Base-by-base conservation (phyloP, 2,888 invertebrate genomes). In the Drosophila anceps region DNA sequence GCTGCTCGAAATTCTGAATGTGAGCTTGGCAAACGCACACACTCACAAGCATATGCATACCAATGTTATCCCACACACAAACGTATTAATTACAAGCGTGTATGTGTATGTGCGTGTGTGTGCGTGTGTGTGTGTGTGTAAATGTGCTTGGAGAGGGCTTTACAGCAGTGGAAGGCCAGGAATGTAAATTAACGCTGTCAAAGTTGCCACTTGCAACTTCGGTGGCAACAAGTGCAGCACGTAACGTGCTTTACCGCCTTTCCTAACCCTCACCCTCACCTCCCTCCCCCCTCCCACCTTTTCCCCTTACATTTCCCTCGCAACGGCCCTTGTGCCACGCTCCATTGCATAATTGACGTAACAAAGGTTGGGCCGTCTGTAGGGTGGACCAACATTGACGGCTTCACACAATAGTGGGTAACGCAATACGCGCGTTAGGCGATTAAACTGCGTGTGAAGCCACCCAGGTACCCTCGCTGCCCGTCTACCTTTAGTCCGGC, bases 171-270 rank as follows among this genome's bases (percentile, higher is more conserved):
- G 53, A 46, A 59, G 71, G 43, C 5, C 50, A 43, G 64, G 78
- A 41, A 64, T 58, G 73, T 61, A 73, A 68, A 73, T 78, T 78
- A 69, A 73, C 63, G 76, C 68, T 73, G 61, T 64, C 61, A 29
- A 48, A 67, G 78, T 58, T 78, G 73, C 76, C 76, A 78, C 63
- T 73, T 78, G 73, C 78, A 77, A 63, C 65, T 65, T 76, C 18
- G 72, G 77, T 58, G 69, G 58, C 69, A 69, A 69, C 53, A 60
- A 69, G 70, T 70, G 61, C 55, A 48, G 37, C 67, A 61, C 73
- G 37, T 76, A 71, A 76, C 67, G 68, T 67, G 67, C 48, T 27
- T 46, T 46, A 33, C 33, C 27, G 6, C 54, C 48, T 13, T 15
- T 20, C 18, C 54, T 1, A 6, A 44, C 2, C n/a, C 8, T 13